Evolutionary conservation across 2,888 invertebrate species (phyloP).

Genomic region (Urechis unicinctus): DNA sequence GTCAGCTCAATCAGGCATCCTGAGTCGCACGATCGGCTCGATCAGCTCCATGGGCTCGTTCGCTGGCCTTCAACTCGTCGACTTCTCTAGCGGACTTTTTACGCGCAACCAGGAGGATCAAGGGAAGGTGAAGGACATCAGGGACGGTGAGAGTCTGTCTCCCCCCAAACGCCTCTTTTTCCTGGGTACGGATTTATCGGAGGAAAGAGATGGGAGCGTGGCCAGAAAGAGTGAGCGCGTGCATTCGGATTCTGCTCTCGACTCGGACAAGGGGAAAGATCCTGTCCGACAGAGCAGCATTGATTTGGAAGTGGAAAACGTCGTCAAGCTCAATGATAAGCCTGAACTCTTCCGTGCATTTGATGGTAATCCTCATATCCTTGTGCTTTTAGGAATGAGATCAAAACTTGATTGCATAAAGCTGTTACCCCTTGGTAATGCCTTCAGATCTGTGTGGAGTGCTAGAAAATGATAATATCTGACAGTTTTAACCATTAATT

Average conservation of each 20-base stretch:
- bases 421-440: too few relatives aligned
- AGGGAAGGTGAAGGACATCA: constrained; percentile 6
- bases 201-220: too few relatives aligned
- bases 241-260: too few relatives aligned
- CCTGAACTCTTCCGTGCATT: constrained; percentile 91
- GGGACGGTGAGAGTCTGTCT: not conserved
- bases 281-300: not conserved
- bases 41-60: constrained; percentile 11
- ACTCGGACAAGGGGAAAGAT: too few relatives aligned
- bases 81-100: constrained; percentile 82
- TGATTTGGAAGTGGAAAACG: constrained; percentile 31
- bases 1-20: too few relatives aligned
- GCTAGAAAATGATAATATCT: too few relatives aligned
- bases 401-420: too few relatives aligned
- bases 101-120: constrained; percentile 12
- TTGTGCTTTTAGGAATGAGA: too few relatives aligned
- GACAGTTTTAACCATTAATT: too few relatives aligned
- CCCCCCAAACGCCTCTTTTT: not conserved
- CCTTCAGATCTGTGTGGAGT: too few relatives aligned
- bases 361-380: constrained; percentile 55
- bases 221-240: too few relatives aligned
- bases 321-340: constrained; percentile 61
- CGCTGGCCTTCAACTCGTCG: constrained; percentile 61
- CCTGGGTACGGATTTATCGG: too few relatives aligned
- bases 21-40: constrained; percentile 14